phyloP scores from a whole-genome alignment of 2,797 vertebrate genomes.

The Cephalopachus bancanus region DNA sequence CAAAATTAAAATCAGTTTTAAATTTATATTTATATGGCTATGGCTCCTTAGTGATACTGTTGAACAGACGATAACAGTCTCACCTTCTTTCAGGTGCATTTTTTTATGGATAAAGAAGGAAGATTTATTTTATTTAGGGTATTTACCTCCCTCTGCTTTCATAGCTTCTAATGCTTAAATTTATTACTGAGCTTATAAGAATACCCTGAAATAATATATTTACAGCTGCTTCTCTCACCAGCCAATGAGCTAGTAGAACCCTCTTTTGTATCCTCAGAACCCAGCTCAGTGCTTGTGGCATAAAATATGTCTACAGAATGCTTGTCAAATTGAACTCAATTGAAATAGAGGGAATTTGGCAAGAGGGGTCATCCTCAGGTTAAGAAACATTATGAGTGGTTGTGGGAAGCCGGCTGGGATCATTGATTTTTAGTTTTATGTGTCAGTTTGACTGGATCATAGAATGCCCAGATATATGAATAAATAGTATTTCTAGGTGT shows the following conservation, averaged over 20 bases:
- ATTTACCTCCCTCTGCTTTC: not conserved
- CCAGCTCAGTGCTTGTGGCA: not conserved
- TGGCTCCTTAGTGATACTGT: not conserved
- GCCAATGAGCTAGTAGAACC: not conserved
- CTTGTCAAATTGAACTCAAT: not conserved
- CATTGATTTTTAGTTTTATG: not conserved
- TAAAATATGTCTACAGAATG: not conserved
- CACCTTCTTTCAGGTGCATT: not conserved
- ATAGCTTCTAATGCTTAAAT: not conserved
- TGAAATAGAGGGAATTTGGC: not conserved
- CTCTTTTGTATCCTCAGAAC: not conserved
- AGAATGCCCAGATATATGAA: not conserved
- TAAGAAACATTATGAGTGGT: not conserved
- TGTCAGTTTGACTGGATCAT: no score
- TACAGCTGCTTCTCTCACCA: not conserved
- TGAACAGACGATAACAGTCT: not conserved
- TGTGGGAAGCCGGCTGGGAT: not conserved
- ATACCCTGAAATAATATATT: not conserved
- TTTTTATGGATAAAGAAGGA: not conserved
- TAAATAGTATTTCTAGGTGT: not conserved
- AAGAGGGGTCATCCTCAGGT: not conserved
- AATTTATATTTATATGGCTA: not conserved
- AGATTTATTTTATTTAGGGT: no score
- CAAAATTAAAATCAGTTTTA: conserved; percentile 43
- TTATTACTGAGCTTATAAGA: not conserved